phyloP scores from a whole-genome alignment of 2,797 vertebrate species.

The Megaceryle alcyon region DNA sequence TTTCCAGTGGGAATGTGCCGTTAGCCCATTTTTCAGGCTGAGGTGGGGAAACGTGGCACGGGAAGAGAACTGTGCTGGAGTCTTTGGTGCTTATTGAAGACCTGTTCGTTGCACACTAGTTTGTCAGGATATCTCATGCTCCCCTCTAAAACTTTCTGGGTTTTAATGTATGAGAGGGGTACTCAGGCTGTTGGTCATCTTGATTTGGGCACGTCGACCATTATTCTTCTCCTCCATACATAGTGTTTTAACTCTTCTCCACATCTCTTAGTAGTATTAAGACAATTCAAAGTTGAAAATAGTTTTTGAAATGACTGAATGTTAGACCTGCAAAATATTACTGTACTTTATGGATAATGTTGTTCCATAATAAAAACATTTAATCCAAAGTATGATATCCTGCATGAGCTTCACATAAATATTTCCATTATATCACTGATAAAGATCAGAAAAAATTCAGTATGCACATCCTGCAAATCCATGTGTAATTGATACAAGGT shows the following conservation, averaged over 20 bases:
- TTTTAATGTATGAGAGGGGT: fast-evolving
- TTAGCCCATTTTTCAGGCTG: neutral
- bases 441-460: constrained; percentile 57
- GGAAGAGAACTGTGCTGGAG: neutral
- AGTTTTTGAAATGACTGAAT: neutral
- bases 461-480: constrained; percentile 62
- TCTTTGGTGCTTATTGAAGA: neutral
- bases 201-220: neutral
- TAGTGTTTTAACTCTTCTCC: neutral
- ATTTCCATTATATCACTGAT: constrained; percentile 54
- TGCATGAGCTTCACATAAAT: constrained; percentile 28
- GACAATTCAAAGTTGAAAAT: neutral
- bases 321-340: neutral
- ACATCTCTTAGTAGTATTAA: neutral
- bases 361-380: constrained; percentile 48
- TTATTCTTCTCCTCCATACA: fast-evolving
- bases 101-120: neutral
- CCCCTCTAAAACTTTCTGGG: neutral
- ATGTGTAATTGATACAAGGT: constrained; percentile 69
- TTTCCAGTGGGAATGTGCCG: neutral
- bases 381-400: neutral
- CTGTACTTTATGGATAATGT: neutral
- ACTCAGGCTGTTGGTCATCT: neutral
- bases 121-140: neutral
- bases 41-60: fast-evolving